Percentiles rank a stretch among this genome's conserved stretches.
Conservation (phyloP, 2,888 invertebrate species). For the Eupithecia insigniata region DNA sequence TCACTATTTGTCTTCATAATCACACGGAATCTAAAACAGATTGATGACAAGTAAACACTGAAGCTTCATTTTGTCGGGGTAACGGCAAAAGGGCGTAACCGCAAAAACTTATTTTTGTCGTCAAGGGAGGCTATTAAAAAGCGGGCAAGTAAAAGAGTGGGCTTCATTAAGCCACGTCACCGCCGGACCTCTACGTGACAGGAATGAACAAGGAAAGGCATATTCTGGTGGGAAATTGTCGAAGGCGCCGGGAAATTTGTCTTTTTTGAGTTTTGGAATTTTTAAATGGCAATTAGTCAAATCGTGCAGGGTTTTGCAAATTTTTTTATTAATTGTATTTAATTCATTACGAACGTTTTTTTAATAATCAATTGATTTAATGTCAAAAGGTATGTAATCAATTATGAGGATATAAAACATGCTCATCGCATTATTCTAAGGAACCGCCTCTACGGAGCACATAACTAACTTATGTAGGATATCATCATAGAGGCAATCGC, state of each 20-base stretch:
- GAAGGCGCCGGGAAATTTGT: slow-evolving; percentile 16
- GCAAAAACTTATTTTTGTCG: slow-evolving; percentile 50
- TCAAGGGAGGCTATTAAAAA: slow-evolving; percentile 55
- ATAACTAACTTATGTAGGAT: too few species aligned
- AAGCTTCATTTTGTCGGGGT: slow-evolving; percentile 26
- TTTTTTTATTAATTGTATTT: not conserved
- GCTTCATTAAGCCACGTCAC: slow-evolving; percentile 58
- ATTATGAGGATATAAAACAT: too few species aligned
- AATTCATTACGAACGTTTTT: too few species aligned
- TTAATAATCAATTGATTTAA: too few species aligned
- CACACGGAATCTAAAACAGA: not conserved
- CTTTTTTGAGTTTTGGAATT: slow-evolving; percentile 11
- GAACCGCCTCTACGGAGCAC: too few species aligned
- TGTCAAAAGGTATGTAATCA: too few species aligned
- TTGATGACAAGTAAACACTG: slow-evolving; percentile 15
- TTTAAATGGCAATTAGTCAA: not conserved
- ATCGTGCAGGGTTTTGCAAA: not conserved
- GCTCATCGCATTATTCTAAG: too few species aligned
- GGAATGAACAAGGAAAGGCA: slow-evolving; percentile 44
- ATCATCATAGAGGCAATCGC: too few species aligned
- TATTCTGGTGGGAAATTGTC: slow-evolving; percentile 28
- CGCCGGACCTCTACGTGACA: slow-evolving; percentile 50
- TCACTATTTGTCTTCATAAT: slow-evolving; percentile 6
- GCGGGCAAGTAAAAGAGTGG: slow-evolving; percentile 46
- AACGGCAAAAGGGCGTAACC: slow-evolving; percentile 39